These are phyloP conservation scores for Elaphurus davidianus DNA, from an alignment of 2,113 vertebrate species.

Conservation along the genomic window DNA sequence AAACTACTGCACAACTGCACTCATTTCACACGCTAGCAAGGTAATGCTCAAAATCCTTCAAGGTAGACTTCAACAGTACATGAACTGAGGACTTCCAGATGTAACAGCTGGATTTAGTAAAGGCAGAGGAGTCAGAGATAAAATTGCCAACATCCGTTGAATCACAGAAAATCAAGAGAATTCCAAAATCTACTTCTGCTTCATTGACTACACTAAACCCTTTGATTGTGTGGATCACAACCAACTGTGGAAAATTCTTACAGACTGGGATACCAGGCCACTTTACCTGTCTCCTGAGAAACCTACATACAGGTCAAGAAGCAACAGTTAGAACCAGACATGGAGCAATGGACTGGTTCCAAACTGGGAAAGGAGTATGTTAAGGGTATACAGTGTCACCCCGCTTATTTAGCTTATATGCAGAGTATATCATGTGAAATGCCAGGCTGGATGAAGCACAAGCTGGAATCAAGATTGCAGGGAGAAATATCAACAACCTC, in stretches of 20 bases:
- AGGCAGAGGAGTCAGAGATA: background rate
- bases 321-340: background rate
- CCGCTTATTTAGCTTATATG: background rate
- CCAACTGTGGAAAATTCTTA: background rate
- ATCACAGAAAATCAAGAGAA: background rate
- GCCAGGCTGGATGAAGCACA: background rate
- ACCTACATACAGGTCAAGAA: background rate
- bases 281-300: background rate
- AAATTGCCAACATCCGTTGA: background rate
- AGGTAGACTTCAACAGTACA: background rate
- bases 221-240: background rate
- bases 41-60: background rate
- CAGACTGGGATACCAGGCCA: background rate
- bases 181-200: background rate
- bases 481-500: background rate
- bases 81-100: background rate
- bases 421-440: background rate
- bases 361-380: background rate
- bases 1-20: background rate
- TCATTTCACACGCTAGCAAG: background rate
- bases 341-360: background rate
- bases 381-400: background rate
- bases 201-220: background rate
- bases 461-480: background rate
- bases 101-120: background rate